A percentile compares a stretch with the other conserved stretches of the same genome.
phyloP scores from a whole-genome alignment of 2,888 invertebrate genomes.

The Hirtodrosophila duncani region DNA sequence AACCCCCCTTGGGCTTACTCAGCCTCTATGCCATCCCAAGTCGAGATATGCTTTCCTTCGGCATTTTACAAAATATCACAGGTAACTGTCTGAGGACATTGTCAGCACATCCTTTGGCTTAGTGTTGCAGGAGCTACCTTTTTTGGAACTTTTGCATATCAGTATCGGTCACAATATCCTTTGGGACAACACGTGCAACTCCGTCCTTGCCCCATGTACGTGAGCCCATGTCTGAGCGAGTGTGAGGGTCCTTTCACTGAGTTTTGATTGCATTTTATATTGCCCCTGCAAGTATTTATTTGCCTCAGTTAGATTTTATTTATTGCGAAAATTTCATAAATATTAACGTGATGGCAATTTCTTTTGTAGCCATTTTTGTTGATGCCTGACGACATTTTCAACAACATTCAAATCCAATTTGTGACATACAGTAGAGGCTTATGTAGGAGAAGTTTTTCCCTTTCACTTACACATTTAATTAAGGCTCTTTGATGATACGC shows the following conservation, averaged over 20 bases:
- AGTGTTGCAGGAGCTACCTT: slow-evolving; percentile 23
- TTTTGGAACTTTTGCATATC: slow-evolving; percentile 60
- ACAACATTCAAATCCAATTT: slow-evolving; percentile 27
- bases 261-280: slow-evolving; percentile 57
- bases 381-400: slow-evolving; percentile 28
- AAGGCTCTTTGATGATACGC: too few relatives aligned
- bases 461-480: too few relatives aligned
- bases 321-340: slow-evolving; percentile 46
- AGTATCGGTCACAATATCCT: slow-evolving; percentile 58
- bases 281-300: slow-evolving; percentile 51
- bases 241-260: slow-evolving; percentile 11
- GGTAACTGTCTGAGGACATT: slow-evolving; percentile 63
- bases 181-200: slow-evolving; percentile 44
- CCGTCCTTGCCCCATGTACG: neutral
- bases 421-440: neutral
- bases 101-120: slow-evolving; percentile 44
- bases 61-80: slow-evolving; percentile 56
- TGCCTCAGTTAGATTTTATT: slow-evolving; percentile 41
- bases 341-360: slow-evolving; percentile 38
- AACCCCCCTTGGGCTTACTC: neutral
- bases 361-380: slow-evolving; percentile 24
- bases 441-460: too few relatives aligned
- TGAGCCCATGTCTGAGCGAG: slow-evolving; percentile 15
- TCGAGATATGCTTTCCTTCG: slow-evolving; percentile 35
- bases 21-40: neutral